Conservation (phyloP, 2,797 vertebrate genomes). For the Dipus sagitta region DNA sequence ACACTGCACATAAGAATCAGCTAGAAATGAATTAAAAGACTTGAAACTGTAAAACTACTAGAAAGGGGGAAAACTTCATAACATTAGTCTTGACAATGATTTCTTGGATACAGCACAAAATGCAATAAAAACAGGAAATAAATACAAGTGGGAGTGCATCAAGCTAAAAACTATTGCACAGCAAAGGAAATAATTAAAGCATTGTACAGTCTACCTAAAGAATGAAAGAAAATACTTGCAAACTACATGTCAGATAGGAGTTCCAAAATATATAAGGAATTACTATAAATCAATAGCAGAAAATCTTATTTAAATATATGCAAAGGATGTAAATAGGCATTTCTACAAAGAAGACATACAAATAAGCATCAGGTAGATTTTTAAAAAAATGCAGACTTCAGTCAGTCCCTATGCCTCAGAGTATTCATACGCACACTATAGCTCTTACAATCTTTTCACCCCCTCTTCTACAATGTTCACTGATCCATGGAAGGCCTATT, state of each 20-base stretch:
- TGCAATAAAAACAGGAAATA: background rate
- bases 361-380: background rate
- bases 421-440: no score
- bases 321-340: background rate
- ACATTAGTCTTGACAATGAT: background rate
- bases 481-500: no score
- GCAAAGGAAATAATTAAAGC: background rate
- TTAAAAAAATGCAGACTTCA: background rate
- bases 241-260: background rate
- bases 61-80: background rate
- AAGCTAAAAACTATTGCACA: background rate
- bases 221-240: constrained; percentile 44
- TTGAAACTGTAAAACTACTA: background rate
- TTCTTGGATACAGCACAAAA: background rate
- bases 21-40: constrained; percentile 31
- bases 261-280: constrained; percentile 38
- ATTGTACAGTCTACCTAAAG: background rate
- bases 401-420: no score
- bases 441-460: background rate
- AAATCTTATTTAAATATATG: background rate
- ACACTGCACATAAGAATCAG: background rate
- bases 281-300: background rate
- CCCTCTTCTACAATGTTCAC: no score
- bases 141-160: background rate
- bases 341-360: constrained; percentile 40